Base-by-base conservation (phyloP, 2,113 vertebrate genomes). In the Bubo scandiacus region DNA sequence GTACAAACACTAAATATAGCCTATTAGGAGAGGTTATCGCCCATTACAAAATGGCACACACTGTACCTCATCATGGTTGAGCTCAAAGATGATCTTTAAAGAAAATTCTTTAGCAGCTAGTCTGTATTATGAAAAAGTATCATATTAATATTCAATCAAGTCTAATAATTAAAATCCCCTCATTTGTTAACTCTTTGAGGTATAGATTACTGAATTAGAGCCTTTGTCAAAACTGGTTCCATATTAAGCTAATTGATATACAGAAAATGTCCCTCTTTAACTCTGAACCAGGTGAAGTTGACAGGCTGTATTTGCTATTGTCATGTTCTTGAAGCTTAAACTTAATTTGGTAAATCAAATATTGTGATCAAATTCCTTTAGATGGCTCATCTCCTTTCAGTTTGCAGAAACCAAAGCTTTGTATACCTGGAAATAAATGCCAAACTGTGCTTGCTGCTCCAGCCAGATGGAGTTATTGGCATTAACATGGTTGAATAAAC, bases 381-480 rank as follows among this genome's bases (percentile, higher is more conserved):
- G 67, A 30, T 70, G 38, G 57, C 15, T 87, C 74, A 62, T 47
- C 8, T 66, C 15, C 51, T 88, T 85, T 77, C 71, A 85, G 42
- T 43, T 20, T 94, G 30, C 51, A 81, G 77, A 95, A 97, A 82
- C 27, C 51, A 74, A 81, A 85, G n/a, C 55, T 88, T 86, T 80
- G 42, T 32, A 36, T 77, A 97, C 84, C 89, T 88, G 81, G 51
- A 91, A 96, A 86, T 70, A 94, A 91, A 91, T 62, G 59, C 66
- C 91, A 82, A 91, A 77, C 45, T 40, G 32, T 47, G 71, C 55
- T 94, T 73, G 40, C 32, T 78, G 58, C 67, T 94, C 78, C 81
- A 90, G 66, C 74, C 96, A 96, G 91, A 91, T 88, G 92, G 94
- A 95, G 42, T 91, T 90, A 91, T 36, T 94, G 74, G 78, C 89